A percentile compares a stretch with the other conserved stretches of the same genome.
Evolutionary conservation across 2,888 invertebrate genomes (phyloP).

Genomic region (Sericinus montela): DNA sequence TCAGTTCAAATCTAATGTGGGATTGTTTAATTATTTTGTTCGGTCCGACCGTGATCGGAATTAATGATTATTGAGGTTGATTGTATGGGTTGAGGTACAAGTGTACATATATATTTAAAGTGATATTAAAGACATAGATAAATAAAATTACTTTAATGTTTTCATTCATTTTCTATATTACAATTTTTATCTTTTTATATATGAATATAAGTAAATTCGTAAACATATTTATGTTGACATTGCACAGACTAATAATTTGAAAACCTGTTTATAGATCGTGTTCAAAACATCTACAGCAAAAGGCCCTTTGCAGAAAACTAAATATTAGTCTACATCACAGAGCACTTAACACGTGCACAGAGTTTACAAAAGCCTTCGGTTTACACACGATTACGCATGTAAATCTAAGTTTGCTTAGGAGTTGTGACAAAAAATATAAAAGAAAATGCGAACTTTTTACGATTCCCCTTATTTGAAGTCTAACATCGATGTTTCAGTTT

Average conservation of each 20-base stretch:
- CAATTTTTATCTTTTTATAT: no score
- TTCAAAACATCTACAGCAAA: constrained; percentile 9
- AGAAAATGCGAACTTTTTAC: constrained; percentile 14
- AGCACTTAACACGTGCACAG: constrained; percentile 19
- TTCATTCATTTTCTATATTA: no score
- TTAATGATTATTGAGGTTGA: constrained; percentile 44
- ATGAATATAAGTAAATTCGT: no score
- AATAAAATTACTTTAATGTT: no score
- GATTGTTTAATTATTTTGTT: constrained; percentile 75
- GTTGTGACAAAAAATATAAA: constrained; percentile 17
- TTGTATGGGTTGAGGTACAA: no score
- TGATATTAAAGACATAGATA: no score
- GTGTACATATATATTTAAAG: no score
- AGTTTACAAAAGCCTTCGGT: constrained; percentile 9
- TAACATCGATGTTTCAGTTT: constrained; percentile 19
- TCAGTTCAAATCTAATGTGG: constrained; percentile 50
- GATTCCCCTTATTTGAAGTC: constrained; percentile 17
- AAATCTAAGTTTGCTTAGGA: constrained; percentile 21
- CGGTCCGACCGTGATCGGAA: constrained; percentile 62
- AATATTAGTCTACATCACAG: constrained; percentile 19
- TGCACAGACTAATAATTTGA: not conserved
- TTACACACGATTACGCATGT: constrained; percentile 21
- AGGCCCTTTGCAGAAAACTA: constrained; percentile 9
- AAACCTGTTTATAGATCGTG: constrained; percentile 11
- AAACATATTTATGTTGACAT: no score